Conservation (phyloP, 2,113 vertebrate species). For the Tor tambroides region DNA sequence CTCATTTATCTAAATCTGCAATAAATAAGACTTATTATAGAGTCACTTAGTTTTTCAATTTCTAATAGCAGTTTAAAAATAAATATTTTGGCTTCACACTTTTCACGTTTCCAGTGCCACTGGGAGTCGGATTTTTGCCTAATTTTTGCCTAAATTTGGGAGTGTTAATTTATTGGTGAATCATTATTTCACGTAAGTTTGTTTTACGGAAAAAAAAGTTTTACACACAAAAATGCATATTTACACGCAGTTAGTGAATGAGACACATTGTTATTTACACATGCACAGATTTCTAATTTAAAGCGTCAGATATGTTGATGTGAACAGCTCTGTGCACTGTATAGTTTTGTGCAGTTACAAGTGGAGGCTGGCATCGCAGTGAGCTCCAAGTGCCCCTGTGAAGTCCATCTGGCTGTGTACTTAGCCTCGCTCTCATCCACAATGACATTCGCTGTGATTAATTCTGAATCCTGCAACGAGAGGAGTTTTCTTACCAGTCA, state of each 20-base stretch:
- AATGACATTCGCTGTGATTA: conserved; percentile 54
- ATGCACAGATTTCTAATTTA: background rate
- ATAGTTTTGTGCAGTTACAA: conserved; percentile 26
- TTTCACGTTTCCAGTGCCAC: background rate
- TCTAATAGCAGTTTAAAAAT: background rate
- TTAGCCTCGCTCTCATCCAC: conserved; percentile 43
- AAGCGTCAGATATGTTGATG: background rate
- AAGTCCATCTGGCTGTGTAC: conserved; percentile 50
- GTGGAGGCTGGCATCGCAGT: conserved; percentile 8
- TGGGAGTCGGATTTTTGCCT: background rate
- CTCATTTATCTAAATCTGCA: background rate
- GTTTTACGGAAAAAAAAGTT: too few relatives aligned
- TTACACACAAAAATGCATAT: background rate
- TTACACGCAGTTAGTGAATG: background rate
- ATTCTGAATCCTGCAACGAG: conserved; percentile 46
- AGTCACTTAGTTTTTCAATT: background rate
- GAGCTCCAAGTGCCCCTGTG: conserved; percentile 37
- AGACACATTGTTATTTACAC: background rate
- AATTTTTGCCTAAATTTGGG: background rate
- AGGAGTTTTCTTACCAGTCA: conserved; percentile 40
- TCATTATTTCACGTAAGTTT: background rate
- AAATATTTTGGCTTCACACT: background rate
- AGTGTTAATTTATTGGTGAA: background rate
- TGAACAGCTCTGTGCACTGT: background rate
- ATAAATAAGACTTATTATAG: background rate